Percentiles rank a stretch among this genome's conserved stretches.
phyloP scores from a whole-genome alignment of 2,888 invertebrate genomes.

The Macrosiphum euphorbiae region DNA sequence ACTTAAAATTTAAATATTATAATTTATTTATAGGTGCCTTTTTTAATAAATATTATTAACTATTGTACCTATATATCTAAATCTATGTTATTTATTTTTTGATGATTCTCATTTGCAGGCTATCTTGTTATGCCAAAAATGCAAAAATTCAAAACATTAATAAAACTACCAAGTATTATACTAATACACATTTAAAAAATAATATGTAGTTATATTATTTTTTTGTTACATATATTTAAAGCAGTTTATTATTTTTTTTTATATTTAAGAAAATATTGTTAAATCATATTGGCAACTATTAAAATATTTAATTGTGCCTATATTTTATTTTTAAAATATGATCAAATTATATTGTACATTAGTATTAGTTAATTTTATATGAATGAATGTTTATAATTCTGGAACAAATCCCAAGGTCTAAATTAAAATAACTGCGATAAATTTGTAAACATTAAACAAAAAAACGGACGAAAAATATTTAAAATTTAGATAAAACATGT shows the following conservation, averaged over 20 bases:
- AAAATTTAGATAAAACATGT: background rate
- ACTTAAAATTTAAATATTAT: background rate
- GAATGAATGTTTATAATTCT: conserved; percentile 34
- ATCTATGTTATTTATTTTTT: background rate
- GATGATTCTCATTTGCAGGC: background rate
- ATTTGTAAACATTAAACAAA: conserved; percentile 37
- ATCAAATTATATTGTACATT: background rate
- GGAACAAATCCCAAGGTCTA: conserved; percentile 39
- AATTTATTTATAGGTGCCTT: background rate
- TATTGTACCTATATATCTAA: background rate
- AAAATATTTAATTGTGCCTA: background rate
- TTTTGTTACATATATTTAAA: background rate
- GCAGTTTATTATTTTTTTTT: background rate
- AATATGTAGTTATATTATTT: background rate
- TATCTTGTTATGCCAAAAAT: background rate
- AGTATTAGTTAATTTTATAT: background rate
- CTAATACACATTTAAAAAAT: background rate
- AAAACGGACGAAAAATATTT: background rate
- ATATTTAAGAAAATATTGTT: background rate
- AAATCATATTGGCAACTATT: background rate
- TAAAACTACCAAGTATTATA: background rate
- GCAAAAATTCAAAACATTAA: background rate
- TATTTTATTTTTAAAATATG: conserved; percentile 16
- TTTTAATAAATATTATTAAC: background rate
- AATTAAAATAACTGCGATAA: background rate